Percentiles rank a stretch among this genome's conserved stretches.
These are phyloP conservation scores for Corbicula japonica DNA, from an alignment of 2,888 invertebrate species.

Conservation along the genomic window DNA sequence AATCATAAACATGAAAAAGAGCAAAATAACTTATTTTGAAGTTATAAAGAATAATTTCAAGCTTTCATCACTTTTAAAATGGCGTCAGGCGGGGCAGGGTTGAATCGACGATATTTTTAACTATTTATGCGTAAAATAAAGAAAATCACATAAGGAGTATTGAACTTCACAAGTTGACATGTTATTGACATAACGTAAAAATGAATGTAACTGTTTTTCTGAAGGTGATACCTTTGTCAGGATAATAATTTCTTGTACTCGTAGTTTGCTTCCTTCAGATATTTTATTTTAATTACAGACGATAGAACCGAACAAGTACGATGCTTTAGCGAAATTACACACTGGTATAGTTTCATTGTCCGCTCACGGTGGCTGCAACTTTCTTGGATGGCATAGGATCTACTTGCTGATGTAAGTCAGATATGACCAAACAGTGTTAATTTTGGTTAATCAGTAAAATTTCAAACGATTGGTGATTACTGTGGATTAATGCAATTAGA, in stretches of 20 bases:
- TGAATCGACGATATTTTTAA: too few relatives aligned
- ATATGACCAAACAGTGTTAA: too few relatives aligned
- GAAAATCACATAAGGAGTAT: not conserved
- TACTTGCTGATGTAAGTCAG: conserved; percentile 80
- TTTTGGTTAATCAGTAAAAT: not conserved
- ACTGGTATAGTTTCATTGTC: conserved; percentile 69
- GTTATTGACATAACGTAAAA: not conserved
- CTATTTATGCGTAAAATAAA: not conserved
- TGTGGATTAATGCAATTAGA: not conserved
- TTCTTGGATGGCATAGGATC: conserved; percentile 78
- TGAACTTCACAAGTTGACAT: not conserved
- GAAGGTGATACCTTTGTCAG: not conserved
- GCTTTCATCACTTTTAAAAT: too few relatives aligned
- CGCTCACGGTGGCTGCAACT: conserved; percentile 81
- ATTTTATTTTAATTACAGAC: conserved; percentile 70
- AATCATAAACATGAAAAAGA: too few relatives aligned
- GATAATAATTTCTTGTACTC: too few relatives aligned
- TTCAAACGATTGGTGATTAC: not conserved
- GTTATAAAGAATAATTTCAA: too few relatives aligned
- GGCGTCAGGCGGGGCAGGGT: too few relatives aligned
- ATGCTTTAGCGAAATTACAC: conserved; percentile 77
- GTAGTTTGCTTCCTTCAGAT: too few relatives aligned
- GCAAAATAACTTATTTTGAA: too few relatives aligned
- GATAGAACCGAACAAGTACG: conserved; percentile 74
- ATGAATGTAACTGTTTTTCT: not conserved